phyloP scores from a whole-genome alignment of 2,888 invertebrate species.

The Drosophila villosipedis region DNA sequence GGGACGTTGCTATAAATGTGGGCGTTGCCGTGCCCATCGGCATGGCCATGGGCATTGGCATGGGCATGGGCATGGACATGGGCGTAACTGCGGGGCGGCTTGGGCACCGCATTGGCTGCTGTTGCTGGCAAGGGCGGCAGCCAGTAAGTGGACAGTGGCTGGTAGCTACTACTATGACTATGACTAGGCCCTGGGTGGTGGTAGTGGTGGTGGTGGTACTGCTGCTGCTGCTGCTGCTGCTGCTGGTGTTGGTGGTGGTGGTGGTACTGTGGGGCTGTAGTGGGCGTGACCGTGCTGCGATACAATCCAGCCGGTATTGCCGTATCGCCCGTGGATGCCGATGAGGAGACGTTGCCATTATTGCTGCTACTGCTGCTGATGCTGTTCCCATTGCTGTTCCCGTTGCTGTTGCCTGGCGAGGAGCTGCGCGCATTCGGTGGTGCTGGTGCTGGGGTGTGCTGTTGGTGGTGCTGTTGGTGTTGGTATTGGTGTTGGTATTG shows the following conservation, averaged over 20 bases:
- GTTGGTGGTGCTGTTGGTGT: conserved; percentile 26
- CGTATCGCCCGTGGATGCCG: conserved; percentile 84
- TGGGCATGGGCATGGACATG: conserved; percentile 16
- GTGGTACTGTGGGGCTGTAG: conserved; percentile 13
- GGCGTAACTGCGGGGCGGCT: conserved; percentile 80
- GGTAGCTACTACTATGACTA: conserved; percentile 65
- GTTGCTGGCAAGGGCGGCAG: conserved; percentile 18
- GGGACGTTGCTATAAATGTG: conserved; percentile 21
- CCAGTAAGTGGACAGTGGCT: conserved; percentile 18
- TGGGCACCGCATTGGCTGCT: conserved; percentile 80
- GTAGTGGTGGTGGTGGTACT: conserved; percentile 23
- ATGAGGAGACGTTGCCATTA: conserved; percentile 75
- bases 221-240: conserved; percentile 22
- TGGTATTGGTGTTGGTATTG: conserved; percentile 6
- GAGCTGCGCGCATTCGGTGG: conserved; percentile 10
- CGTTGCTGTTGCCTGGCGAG: conserved; percentile 34
- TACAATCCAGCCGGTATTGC: conserved; percentile 79
- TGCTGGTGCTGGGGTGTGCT: conserved; percentile 15
- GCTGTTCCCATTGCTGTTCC: conserved; percentile 17
- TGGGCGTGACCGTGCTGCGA: conserved; percentile 24
- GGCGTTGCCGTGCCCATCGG: not conserved
- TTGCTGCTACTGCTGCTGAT: conserved; percentile 29
- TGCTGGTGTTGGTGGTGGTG: conserved; percentile 20
- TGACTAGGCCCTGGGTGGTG: conserved; percentile 66
- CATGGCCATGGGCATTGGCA: conserved; percentile 27